Conservation (phyloP, 2,888 invertebrate genomes). For the Calephelis perditalis region DNA sequence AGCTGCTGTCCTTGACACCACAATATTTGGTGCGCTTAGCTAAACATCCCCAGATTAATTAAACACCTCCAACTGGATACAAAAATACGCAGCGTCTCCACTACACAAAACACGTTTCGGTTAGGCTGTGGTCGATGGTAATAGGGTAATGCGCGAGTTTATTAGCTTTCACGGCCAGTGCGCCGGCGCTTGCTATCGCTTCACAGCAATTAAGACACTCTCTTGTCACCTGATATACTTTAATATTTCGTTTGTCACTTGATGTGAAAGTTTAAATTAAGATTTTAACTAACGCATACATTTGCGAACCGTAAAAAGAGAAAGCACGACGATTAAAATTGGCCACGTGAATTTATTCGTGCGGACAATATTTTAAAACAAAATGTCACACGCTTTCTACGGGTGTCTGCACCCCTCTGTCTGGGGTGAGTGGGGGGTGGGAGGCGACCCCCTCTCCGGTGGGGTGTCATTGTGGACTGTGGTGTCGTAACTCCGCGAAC, state of each 20-base stretch:
- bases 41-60: conserved; percentile 47
- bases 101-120: conserved; percentile 21
- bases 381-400: conserved; percentile 77
- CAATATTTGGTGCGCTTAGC: conserved; percentile 66
- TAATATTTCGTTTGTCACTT: conserved; percentile 22
- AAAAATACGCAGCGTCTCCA: conserved; percentile 35
- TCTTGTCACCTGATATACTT: conserved; percentile 22
- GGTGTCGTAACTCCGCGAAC: conserved; percentile 78
- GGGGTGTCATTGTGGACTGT: conserved; percentile 77
- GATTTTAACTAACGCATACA: conserved; percentile 28
- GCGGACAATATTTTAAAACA: conserved; percentile 78
- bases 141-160: conserved; percentile 45
- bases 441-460: conserved; percentile 41
- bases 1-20: conserved; percentile 74
- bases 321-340: conserved; percentile 67
- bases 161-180: conserved; percentile 62
- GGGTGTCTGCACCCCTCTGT: conserved; percentile 57
- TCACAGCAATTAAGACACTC: conserved; percentile 56
- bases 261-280: conserved; percentile 17
- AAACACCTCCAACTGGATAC: conserved; percentile 28
- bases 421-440: conserved; percentile 34
- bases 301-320: conserved; percentile 44
- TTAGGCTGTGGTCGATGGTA: conserved; percentile 44
- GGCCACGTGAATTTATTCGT: conserved; percentile 74
- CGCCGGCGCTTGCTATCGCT: conserved; percentile 54